Evolutionary conservation across 2,888 invertebrate genomes (phyloP), one percentile per base, ranked within the genome.

Genomic region (Hipparchia sbordonii): DNA sequence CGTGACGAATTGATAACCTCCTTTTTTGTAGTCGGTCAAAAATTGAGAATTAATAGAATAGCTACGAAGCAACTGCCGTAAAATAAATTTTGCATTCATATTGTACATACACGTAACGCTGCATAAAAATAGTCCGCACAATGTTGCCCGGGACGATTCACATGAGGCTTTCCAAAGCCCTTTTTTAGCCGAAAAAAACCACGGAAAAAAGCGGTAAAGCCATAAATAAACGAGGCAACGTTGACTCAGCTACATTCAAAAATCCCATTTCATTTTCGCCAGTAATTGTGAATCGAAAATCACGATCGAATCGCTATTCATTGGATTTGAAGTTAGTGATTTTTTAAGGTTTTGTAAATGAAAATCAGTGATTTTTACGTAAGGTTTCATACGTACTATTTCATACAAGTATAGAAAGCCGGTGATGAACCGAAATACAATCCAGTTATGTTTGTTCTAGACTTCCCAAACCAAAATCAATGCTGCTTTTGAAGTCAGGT

Each of bases 231-330:
- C 60, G 56, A 52, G 67, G 67, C 65, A 68, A 65, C 57, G 75
- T 68, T 72, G 74, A 72, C 33, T 67, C 74, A 51, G 48, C 63
- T 45, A 8, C 61, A 73, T 68, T 65, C 72, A 62, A 75, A 75
- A 73, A 73, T 56, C 45, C 62, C 52, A 66, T 73, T 74, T 51
- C 60, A 52, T 8, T 51, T 33, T 56, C 70, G 60, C 67, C 70
- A 56, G 67, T 61, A 45, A n/a, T n/a, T 61, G 61, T 46, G 46
- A 13, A 48, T 51, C 13, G 63, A 63, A 13, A 63, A 63, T 63
- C 63, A 48, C 48, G 8, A 63, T 63, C 13, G 23, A 3, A 9
- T 51, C 23, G 45, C 1, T 61, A 3, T 59, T 33, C 7, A 39
- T 6, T 8, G 8, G 7, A 48, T 39, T 39, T 39, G 5, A 33